These are phyloP conservation scores for Hydractinia symbiolongicarpus DNA, from an alignment of 30 jellyfish, hydroid and myxozoan species.

Conservation along the genomic window DNA sequence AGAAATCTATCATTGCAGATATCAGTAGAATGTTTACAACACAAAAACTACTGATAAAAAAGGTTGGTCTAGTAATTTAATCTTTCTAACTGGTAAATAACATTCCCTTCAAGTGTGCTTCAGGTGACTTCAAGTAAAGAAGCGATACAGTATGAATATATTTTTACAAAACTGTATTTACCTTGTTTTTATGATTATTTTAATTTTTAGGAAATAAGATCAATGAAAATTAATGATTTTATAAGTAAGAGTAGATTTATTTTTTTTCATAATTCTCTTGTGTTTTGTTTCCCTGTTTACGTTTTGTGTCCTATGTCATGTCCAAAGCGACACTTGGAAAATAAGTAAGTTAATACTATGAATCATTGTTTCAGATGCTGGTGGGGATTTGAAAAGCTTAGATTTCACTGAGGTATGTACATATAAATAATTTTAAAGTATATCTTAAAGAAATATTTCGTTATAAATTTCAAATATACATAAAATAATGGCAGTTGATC, in stretches of 20 bases:
- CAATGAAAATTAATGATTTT: slow-evolving; percentile 24
- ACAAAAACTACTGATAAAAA: slow-evolving; percentile 11
- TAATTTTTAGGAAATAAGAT: slow-evolving; percentile 18
- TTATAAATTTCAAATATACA: too few species aligned
- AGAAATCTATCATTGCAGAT: not conserved
- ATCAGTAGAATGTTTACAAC: slow-evolving; percentile 10
- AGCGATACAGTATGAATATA: too few species aligned
- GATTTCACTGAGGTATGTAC: slow-evolving; percentile 28
- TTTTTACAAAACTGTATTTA: too few species aligned
- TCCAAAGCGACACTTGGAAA: not conserved
- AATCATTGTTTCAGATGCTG: not conserved
- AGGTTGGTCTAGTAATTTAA: not conserved
- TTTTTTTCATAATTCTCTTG: not conserved
- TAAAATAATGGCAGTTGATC: too few species aligned
- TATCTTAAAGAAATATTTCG: too few species aligned
- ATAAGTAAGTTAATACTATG: not conserved
- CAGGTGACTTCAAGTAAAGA: too few species aligned
- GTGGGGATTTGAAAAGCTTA: slow-evolving; percentile 17
- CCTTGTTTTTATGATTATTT: too few species aligned
- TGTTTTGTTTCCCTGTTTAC: not conserved
- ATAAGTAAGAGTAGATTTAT: slow-evolving; percentile 5
- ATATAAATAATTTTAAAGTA: too few species aligned
- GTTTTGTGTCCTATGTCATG: not conserved
- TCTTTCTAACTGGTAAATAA: too few species aligned
- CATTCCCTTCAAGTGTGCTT: too few species aligned